Evolutionary conservation across 2,797 vertebrate genomes (phyloP).

Genomic region (Ficedula albicollis): DNA sequence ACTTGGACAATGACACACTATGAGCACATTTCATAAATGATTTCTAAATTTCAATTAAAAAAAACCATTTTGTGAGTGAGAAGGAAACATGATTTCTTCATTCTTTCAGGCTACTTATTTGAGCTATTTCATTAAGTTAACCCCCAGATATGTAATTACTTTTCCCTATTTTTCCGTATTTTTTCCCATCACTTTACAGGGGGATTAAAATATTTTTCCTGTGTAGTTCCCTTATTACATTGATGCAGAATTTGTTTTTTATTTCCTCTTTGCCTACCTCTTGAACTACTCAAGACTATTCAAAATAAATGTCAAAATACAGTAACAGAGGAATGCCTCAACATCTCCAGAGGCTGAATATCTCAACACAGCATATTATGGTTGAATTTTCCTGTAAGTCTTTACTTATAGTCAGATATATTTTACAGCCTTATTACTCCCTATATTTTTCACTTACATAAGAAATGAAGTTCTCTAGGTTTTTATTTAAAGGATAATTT

Average conservation of each 20-base stretch:
- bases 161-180: background rate
- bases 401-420: background rate
- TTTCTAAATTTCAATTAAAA: background rate
- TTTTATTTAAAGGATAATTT: background rate
- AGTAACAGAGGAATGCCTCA: background rate
- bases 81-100: background rate
- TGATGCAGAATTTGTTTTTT: background rate
- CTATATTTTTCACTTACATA: background rate
- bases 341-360: background rate
- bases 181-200: background rate
- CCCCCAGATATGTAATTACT: background rate
- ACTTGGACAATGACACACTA: background rate
- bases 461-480: background rate
- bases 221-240: background rate
- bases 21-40: background rate
- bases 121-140: background rate
- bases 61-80: background rate
- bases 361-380: background rate
- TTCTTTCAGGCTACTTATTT: background rate
- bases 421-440: background rate
- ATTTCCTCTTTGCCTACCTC: background rate
- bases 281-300: background rate
- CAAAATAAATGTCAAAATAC: background rate
- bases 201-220: background rate
- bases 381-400: background rate